Evolutionary conservation across 1,140 invertebrate genomes (phyloP).

Genomic region (Triops longicaudatus): DNA sequence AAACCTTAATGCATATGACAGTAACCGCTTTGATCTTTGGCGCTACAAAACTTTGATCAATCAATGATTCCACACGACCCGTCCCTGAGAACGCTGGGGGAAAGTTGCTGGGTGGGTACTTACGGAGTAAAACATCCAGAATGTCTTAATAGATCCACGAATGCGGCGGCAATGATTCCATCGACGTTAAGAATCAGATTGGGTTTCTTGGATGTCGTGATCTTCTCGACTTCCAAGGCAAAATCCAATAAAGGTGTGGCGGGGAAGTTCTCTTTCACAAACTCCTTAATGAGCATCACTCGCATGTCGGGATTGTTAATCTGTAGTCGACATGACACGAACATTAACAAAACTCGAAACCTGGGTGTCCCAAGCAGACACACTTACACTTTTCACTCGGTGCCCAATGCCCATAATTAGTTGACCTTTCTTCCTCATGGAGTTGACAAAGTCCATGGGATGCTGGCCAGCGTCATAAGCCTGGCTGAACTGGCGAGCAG

Average conservation of each 20-base stretch:
- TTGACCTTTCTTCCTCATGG: conserved; percentile 91
- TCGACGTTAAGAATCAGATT: conserved; percentile 99
- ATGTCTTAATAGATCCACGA: conserved; percentile 91
- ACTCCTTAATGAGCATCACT: conserved; percentile 56
- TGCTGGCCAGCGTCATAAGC: conserved; percentile 88
- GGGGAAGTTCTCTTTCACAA: conserved; percentile 87
- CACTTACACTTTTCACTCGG: conserved; percentile 81
- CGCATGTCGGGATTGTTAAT: conserved; percentile 99
- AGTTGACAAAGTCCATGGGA: conserved; percentile 98
- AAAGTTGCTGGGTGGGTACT: conserved; percentile 31
- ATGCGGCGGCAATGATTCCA: conserved; percentile 92
- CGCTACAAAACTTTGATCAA: conserved; percentile 19
- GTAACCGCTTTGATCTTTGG: conserved; percentile 8
- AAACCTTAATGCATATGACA: neutral
- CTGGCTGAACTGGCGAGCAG: conserved; percentile 91
- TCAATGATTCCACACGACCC: neutral
- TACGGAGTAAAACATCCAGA: conserved; percentile 85
- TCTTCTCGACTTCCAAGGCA: conserved; percentile 95
- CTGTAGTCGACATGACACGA: conserved; percentile 38
- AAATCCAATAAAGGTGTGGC: conserved; percentile 85
- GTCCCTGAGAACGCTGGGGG: neutral
- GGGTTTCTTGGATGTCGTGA: conserved; percentile 98
- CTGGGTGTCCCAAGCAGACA: neutral
- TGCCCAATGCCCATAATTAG: conserved; percentile 99
- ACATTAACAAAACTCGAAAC: conserved; percentile 20